Evolutionary conservation across 2,888 invertebrate genomes (phyloP).

Genomic region (Apeira syringaria): DNA sequence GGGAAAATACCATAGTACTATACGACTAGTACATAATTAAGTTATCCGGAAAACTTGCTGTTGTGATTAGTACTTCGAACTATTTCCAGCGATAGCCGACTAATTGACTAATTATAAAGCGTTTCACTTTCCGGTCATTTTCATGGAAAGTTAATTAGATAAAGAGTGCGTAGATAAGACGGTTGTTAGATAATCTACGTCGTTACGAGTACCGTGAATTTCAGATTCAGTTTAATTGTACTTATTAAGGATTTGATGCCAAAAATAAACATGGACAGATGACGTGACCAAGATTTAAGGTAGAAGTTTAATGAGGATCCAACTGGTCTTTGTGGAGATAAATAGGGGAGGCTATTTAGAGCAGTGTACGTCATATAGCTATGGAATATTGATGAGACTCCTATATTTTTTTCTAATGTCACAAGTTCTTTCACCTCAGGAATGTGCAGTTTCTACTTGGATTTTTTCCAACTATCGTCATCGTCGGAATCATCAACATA

Average conservation of each 20-base stretch:
- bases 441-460: slow-evolving; percentile 11
- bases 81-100: slow-evolving; percentile 22
- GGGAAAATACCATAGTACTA: slow-evolving; percentile 43
- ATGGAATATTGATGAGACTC: no score
- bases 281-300: no score
- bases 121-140: slow-evolving; percentile 24
- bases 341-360: no score
- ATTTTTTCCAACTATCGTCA: slow-evolving; percentile 9
- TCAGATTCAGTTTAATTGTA: not conserved
- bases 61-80: slow-evolving; percentile 34
- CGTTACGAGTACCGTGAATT: slow-evolving; percentile 1
- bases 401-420: slow-evolving; percentile 7
- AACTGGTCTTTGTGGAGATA: no score
- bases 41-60: slow-evolving; percentile 44
- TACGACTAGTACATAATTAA: slow-evolving; percentile 41
- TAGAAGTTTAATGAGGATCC: no score
- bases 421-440: slow-evolving; percentile 14
- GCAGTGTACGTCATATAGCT: no score
- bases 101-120: slow-evolving; percentile 24
- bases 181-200: slow-evolving; percentile 1
- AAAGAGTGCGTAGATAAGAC: slow-evolving; percentile 2
- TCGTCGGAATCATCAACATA: not conserved
- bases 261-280: no score
- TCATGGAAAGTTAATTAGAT: slow-evolving; percentile 16
- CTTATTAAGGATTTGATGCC: slow-evolving; percentile 1